Base-by-base conservation (phyloP, 1,140 invertebrate species). In the Drosophila gunungcola region DNA sequence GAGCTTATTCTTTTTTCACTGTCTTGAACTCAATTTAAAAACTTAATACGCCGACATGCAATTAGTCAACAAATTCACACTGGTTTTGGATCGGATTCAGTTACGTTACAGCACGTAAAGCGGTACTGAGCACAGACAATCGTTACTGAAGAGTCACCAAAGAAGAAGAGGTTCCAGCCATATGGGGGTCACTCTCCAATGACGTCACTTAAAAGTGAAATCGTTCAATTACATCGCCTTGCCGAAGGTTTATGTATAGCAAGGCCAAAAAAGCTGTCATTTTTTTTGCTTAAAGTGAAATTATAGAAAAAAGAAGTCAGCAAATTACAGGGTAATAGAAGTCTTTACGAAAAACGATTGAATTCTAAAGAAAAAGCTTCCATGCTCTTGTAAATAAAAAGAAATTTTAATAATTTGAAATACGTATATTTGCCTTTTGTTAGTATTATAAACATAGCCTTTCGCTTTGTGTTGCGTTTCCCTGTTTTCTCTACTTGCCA, bases 141-240 rank as follows among this genome's bases (percentile, higher is more conserved):
- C 43, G 16, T 21, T 45, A 21, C 29, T 52, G 25, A 13, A 42
- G 43, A 62, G 53, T 38, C 7, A 4, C 13, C 49, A 36, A n/a
- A 36, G 12, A n/a, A 49, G 34, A 49, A 48, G 45, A 60, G 16
- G 16, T 36, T 25, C 25, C 27, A 13, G 4, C n/a, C 48, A 46
- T 58, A 72, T 78, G 72, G 41, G 69, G 74, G 69, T 83, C 69
- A 67, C 51, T 80, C 49, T 77, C 42, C 16, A 63, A 72, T 78
- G 69, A 91, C 83, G 69, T 84, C 63, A 79, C 48, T 60, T 36
- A 49, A 78, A 82, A 86, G 82, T 86, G 83, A 86, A 86, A 88
- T 88, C 79, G 62, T 67, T 32, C n/a, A 76, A 61, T 69, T 69
- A 48, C 34, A 70, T 34, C 3, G 41, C 25, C 21, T 32, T 53